Conservation (phyloP, 2,888 invertebrate species). For the Eilema griseolum region DNA sequence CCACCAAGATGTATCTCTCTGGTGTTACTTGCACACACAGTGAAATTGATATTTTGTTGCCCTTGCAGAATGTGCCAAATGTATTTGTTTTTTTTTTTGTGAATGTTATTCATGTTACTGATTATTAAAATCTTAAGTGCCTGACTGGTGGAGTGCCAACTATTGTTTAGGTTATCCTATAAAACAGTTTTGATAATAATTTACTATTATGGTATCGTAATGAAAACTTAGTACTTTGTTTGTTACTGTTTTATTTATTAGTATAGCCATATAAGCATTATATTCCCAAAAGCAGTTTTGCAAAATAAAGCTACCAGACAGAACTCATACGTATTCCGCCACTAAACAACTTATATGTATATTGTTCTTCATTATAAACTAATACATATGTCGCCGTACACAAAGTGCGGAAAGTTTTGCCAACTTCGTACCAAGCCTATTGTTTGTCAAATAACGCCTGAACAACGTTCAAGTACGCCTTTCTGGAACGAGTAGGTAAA, state of each 20-base stretch:
- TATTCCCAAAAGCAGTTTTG: background rate
- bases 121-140: background rate
- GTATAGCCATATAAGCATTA: background rate
- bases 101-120: background rate
- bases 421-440: conserved; percentile 23
- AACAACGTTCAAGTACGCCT: conserved; percentile 12
- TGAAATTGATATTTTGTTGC: too few relatives aligned
- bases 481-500: conserved; percentile 13
- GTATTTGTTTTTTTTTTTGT: background rate
- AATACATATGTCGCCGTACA: conserved; percentile 19
- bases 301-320: background rate
- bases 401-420: conserved; percentile 23
- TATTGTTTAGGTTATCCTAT: background rate
- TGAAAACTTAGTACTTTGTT: background rate
- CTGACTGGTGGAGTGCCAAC: background rate
- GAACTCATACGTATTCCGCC: background rate
- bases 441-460: conserved; percentile 24
- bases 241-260: background rate
- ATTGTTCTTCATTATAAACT: conserved; percentile 11
- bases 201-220: background rate
- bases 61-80: too few relatives aligned
- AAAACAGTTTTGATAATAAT: background rate
- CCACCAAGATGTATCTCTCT: too few relatives aligned
- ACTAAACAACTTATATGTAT: background rate
- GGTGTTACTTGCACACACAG: too few relatives aligned